phyloP scores from a whole-genome alignment of 2,797 vertebrate species.

The Eulemur coronatus region DNA sequence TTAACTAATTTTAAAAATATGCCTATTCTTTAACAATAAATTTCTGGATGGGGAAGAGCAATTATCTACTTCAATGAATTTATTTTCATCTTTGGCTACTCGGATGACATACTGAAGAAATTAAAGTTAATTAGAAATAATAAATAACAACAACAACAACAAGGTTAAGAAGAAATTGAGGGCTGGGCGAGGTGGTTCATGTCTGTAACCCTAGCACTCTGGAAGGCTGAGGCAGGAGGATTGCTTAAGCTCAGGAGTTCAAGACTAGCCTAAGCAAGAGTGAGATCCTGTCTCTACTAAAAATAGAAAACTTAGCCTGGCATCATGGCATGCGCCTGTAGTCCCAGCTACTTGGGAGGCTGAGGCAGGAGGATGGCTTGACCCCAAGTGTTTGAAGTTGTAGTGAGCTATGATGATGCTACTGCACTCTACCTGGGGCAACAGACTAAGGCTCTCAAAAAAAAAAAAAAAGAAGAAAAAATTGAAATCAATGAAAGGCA shows the following conservation, averaged over 20 bases:
- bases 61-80: background rate
- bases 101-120: constrained; percentile 36
- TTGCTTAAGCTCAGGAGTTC: background rate
- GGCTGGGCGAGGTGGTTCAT: background rate
- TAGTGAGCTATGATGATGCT: background rate
- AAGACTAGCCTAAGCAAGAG: background rate
- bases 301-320: background rate
- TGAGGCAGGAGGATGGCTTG: background rate
- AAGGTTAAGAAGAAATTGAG: background rate
- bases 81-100: constrained; percentile 28
- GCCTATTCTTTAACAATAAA: constrained; percentile 34
- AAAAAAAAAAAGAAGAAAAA: background rate
- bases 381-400: background rate
- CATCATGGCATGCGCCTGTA: background rate
- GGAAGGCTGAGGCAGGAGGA: background rate
- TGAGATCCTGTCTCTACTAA: background rate
- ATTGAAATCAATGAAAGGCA: background rate
- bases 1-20: constrained; percentile 15
- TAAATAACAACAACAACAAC: background rate
- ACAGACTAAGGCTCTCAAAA: background rate
- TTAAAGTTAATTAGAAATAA: background rate
- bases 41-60: background rate
- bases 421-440: background rate
- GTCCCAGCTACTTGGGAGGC: background rate
- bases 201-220: background rate